Conservation (phyloP, 2,113 vertebrate genomes). For the Hoplias malabaricus region DNA sequence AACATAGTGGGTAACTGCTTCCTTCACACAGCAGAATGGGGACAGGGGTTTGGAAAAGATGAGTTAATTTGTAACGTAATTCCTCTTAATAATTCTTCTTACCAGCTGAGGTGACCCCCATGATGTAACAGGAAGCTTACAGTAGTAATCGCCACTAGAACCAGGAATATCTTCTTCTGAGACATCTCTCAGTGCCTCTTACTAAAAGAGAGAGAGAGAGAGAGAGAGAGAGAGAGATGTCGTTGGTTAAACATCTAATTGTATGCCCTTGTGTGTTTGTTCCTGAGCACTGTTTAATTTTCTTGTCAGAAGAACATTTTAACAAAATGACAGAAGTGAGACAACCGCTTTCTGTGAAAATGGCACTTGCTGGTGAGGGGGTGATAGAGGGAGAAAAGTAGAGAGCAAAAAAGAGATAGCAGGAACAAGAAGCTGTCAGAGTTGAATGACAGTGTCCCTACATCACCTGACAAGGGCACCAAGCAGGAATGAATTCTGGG, state of each 20-base stretch:
- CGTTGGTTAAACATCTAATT: constrained; percentile 28
- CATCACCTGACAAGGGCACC: not conserved
- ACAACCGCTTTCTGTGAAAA: not conserved
- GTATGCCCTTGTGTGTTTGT: constrained; percentile 1
- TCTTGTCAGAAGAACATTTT: not conserved
- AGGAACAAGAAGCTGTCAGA: not conserved
- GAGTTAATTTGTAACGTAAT: not conserved
- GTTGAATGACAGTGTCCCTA: not conserved
- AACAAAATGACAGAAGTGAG: not conserved
- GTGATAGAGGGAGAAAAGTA: not conserved
- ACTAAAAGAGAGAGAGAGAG: constrained; percentile 24
- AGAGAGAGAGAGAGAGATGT: not conserved
- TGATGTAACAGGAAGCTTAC: constrained; percentile 81
- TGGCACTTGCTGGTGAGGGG: not conserved
- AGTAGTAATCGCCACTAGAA: constrained; percentile 74
- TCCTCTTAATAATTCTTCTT: constrained; percentile 52
- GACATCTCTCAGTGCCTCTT: constrained; percentile 64
- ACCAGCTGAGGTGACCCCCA: constrained; percentile 80
- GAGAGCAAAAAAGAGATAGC: not conserved
- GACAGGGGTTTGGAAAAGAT: too few species aligned
- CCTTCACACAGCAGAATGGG: too few species aligned
- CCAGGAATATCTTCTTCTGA: constrained; percentile 78
- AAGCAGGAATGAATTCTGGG: constrained; percentile 49
- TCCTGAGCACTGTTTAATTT: not conserved
- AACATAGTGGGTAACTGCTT: too few species aligned